Evolutionary conservation across 2,113 vertebrate genomes (phyloP).

Genomic region (Nothobranchius kuhntae): DNA sequence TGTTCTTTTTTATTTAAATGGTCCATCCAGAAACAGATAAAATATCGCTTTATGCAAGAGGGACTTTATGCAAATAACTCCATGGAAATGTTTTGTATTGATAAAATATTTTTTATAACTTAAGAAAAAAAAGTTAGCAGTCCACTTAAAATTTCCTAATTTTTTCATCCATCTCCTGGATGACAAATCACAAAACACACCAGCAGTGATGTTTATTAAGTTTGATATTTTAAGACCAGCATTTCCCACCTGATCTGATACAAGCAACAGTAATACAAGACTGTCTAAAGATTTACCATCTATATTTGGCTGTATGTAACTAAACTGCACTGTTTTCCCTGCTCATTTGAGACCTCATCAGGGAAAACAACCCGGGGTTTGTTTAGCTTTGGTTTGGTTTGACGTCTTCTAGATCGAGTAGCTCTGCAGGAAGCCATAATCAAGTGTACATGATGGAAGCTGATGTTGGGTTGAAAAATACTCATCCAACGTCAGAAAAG

Average conservation of each 20-base stretch:
- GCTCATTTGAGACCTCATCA: slow-evolving; percentile 8
- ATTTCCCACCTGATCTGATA: neutral
- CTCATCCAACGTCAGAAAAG: slow-evolving; percentile 28
- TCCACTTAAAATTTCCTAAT: neutral
- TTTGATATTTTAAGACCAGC: neutral
- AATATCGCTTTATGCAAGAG: no score
- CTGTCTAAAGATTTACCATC: neutral
- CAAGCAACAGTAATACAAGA: neutral
- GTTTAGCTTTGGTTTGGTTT: slow-evolving; percentile 22
- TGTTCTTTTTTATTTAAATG: no score
- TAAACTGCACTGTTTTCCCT: slow-evolving; percentile 7
- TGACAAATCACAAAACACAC: neutral
- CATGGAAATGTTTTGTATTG: no score
- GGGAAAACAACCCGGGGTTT: slow-evolving; percentile 4
- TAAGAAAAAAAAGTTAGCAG: no score
- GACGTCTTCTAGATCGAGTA: slow-evolving; percentile 14
- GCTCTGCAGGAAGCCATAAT: neutral
- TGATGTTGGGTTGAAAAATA: slow-evolving; percentile 1
- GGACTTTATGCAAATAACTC: no score
- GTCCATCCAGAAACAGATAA: no score
- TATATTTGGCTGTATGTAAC: slow-evolving; percentile 10
- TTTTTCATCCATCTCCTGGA: slow-evolving; percentile 27
- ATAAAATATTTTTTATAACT: no score
- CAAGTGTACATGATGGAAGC: neutral
- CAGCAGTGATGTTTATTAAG: neutral